phyloP scores from a whole-genome alignment of 2,113 vertebrate species.

The Triplophysa dalaica region DNA sequence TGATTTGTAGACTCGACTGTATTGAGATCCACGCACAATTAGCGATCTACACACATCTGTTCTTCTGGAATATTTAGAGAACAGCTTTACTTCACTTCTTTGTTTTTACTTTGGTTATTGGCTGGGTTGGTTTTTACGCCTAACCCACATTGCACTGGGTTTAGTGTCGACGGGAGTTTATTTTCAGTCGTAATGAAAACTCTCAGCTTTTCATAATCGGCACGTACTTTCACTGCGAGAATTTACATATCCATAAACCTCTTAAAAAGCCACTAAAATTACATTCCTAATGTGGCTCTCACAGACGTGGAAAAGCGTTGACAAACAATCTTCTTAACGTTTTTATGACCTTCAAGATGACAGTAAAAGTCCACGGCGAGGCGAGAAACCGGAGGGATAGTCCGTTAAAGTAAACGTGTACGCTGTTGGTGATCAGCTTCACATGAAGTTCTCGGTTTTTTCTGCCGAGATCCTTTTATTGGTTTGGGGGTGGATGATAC shows the following conservation, averaged over 20 bases:
- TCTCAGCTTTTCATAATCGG: constrained; percentile 37
- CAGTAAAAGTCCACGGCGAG: constrained; percentile 2
- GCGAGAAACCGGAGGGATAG: neutral
- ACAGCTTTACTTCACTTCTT: neutral
- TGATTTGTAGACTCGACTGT: too few relatives aligned
- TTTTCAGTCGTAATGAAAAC: constrained; percentile 57
- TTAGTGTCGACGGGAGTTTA: constrained; percentile 48
- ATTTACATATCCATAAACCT: constrained; percentile 47
- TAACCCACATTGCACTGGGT: constrained; percentile 51
- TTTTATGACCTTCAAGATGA: constrained; percentile 1
- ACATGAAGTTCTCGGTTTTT: constrained; percentile 11
- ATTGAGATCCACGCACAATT: too few relatives aligned
- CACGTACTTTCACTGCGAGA: constrained; percentile 37
- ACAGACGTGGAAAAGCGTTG: neutral
- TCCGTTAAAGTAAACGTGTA: neutral
- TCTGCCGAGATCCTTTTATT: constrained; percentile 18
- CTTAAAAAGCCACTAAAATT: neutral
- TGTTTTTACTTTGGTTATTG: constrained; percentile 42
- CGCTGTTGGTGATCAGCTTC: neutral
- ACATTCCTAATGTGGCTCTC: neutral
- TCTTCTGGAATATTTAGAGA: neutral
- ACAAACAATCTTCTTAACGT: neutral
- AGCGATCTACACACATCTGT: neutral
- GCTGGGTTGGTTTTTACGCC: constrained; percentile 52
- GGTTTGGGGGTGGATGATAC: constrained; percentile 32